Evolutionary conservation across 2,888 invertebrate species (phyloP).

Genomic region (Neoitamus cyanurus): DNA sequence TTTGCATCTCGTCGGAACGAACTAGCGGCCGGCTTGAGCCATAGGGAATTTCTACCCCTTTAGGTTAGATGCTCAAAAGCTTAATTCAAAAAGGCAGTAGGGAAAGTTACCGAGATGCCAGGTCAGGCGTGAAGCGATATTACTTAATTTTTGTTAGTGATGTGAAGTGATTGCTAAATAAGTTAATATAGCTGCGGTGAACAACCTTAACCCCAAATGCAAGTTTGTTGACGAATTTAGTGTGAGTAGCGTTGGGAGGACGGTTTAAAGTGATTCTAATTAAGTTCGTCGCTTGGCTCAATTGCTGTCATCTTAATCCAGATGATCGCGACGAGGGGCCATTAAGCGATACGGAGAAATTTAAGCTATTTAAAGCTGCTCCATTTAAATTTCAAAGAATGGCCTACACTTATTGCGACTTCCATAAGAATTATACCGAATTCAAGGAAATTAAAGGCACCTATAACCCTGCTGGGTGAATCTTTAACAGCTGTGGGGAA

Average conservation of each 20-base stretch:
- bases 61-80: background rate
- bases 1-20: background rate
- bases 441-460: background rate
- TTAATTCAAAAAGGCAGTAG: background rate
- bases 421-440: background rate
- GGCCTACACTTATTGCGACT: background rate
- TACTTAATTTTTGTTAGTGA: background rate
- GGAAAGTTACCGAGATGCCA: background rate
- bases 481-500: too few species aligned
- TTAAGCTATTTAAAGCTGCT: background rate
- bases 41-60: background rate
- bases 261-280: slow-evolving; percentile 28
- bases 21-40: background rate
- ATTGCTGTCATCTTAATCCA: slow-evolving; percentile 33
- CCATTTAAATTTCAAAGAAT: slow-evolving; percentile 16
- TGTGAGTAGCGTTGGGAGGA: background rate
- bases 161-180: background rate
- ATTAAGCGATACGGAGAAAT: background rate
- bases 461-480: background rate
- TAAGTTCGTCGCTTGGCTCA: slow-evolving; percentile 20
- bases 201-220: slow-evolving; percentile 49
- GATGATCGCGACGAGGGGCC: background rate
- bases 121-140: slow-evolving; percentile 12
- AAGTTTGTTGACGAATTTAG: background rate
- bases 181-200: slow-evolving; percentile 40